Conservation (phyloP, 1,140 invertebrate genomes). For the Musca vetustissima region DNA sequence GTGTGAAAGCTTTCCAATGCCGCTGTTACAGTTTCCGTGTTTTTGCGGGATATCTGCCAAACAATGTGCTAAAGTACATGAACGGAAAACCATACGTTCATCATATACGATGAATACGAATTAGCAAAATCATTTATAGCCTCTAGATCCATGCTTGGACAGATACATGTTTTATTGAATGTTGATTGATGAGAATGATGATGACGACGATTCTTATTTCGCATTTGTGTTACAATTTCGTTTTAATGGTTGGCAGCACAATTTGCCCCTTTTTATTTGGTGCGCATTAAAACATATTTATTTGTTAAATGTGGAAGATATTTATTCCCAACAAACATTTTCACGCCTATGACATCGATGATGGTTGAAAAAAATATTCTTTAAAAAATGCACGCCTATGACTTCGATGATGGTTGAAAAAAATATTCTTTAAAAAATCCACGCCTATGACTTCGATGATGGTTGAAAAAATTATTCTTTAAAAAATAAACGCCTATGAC, state of each 20-base stretch:
- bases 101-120: background rate
- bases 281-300: slow-evolving; percentile 9
- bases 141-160: slow-evolving; percentile 2
- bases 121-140: slow-evolving; percentile 22
- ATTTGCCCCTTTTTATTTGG: background rate
- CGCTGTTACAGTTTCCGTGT: background rate
- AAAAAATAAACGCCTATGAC: too few species aligned
- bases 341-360: too few species aligned
- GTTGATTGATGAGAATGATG: background rate
- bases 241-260: too few species aligned
- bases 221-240: background rate
- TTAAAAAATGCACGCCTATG: too few species aligned
- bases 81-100: background rate
- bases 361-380: too few species aligned
- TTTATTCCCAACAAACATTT: too few species aligned
- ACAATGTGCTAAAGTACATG: background rate
- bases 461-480: too few species aligned
- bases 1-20: too few species aligned
- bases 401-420: too few species aligned
- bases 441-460: too few species aligned
- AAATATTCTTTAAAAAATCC: too few species aligned
- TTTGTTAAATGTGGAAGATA: background rate
- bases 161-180: background rate
- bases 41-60: background rate
- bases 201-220: background rate